Base-by-base conservation (phyloP, 2,888 invertebrate genomes). In the Ischnura elegans region DNA sequence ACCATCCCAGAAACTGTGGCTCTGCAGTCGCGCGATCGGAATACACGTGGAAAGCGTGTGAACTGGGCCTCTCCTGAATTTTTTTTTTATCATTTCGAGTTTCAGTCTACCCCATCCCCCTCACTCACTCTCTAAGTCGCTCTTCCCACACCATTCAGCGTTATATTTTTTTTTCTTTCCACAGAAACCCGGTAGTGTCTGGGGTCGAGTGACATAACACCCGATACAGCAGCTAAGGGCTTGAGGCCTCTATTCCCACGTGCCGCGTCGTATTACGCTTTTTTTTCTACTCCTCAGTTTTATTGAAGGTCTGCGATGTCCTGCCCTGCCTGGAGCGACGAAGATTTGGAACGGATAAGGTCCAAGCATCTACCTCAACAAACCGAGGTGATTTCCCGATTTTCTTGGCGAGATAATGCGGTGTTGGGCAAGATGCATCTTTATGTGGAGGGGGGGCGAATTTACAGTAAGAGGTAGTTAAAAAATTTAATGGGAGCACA, bases 1-100 rank as follows among this genome's bases (percentile, higher is more conserved):
- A 5, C 61, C 61, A 76, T 10, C 76, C 10, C 76, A 21, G 21
- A 36, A 25, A 29, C 13, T 16, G 36, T 36, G 76, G 76, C 76
- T 29, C 76, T 36, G 36, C 13, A 36, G 66, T 76, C 66, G 66
- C 36, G 76, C 36, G 13, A 76, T 76, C 76, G 76, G 36, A 36
- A 76, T 76, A 21, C 76, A 76, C 76, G 36, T 76, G 21, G 76
- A 76, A 76, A 76, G 76, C 76, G 76, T 76, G 76, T 25, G 76
- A 76, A 76, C 36, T 76, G 43, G n/a, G 45, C 21, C 43, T 45
- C n/a, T 86, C 86, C 43, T 45, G 0, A n/a, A n/a, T n/a, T 21
- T 86, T 21, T 45, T 42, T 85, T 13, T 86, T 86, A 29, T 16
- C 13, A 45, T 43, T 86, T 86, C 45, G 21, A 43, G 13, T n/a